Conservation (phyloP, 2,797 vertebrate species). For the Natrix natrix region DNA sequence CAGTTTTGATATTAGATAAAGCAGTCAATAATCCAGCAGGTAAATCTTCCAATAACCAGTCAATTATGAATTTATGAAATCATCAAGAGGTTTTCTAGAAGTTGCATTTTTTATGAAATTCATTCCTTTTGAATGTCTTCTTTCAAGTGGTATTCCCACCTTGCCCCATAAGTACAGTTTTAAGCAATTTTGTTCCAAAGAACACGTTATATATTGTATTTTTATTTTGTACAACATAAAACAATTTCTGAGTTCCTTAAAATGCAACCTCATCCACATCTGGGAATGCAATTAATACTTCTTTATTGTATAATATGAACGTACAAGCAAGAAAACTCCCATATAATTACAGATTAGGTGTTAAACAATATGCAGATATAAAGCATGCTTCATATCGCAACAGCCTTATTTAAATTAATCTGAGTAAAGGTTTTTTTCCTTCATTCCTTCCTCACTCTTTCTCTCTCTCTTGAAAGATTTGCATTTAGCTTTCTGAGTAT, state of each 20-base stretch:
- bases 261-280: neutral
- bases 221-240: neutral
- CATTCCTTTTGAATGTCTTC: neutral
- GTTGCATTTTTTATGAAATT: neutral
- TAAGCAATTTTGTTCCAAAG: neutral
- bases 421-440: neutral
- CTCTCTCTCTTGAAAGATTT: neutral
- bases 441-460: neutral
- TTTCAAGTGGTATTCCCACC: neutral
- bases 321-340: neutral
- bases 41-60: slow-evolving; percentile 11
- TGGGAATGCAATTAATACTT: neutral
- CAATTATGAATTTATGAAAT: neutral
- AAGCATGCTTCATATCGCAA: neutral
- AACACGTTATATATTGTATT: neutral
- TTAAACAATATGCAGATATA: neutral
- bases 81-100: slow-evolving; percentile 29
- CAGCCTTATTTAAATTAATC: neutral
- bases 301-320: neutral
- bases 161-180: neutral
- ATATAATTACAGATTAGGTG: neutral
- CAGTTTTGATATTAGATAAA: neutral
- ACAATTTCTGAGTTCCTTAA: neutral
- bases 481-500: neutral
- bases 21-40: neutral